Base-by-base conservation (phyloP, 2,113 vertebrate genomes). In the Xyliphius kryptos region DNA sequence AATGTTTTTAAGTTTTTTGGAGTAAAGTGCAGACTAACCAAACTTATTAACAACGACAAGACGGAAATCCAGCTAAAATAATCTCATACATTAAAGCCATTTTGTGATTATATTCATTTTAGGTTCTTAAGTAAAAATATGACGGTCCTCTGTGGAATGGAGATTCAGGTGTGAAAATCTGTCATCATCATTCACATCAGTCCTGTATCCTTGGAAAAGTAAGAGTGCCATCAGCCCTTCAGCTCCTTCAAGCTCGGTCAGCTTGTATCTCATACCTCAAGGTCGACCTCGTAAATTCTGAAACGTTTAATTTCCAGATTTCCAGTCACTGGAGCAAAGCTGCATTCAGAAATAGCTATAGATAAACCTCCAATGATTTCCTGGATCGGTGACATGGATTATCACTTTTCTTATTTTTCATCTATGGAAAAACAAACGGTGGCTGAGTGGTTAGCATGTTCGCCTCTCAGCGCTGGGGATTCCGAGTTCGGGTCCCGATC, bases 351-450 rank as follows among this genome's bases (percentile, higher is more conserved):
- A 61, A 73, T 68, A 51, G 52, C 74, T 66, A 69, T 59, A 74
- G 63, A 80, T 73, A 58, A 72, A 74, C 73, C 15, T 17, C 66
- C 76, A 84, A 76, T 81, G 68, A 84, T 80, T 58, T 61, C 78
- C 74, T 63, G 71, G 71, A 79, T 80, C 78, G 76, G n/a, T n/a
- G n/a, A n/a, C n/a, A n/a, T n/a, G n/a, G n/a, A n/a, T n/a, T n/a
- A n/a, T n/a, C n/a, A n/a, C n/a, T n/a, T n/a, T n/a, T n/a, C n/a
- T n/a, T n/a, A n/a, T n/a, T n/a, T n/a, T n/a, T n/a, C n/a, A n/a
- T n/a, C n/a, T n/a, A n/a, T n/a, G n/a, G n/a, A n/a, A n/a, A n/a
- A n/a, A n/a, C n/a, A n/a, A n/a, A n/a, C n/a, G n/a, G n/a, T n/a
- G n/a, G n/a, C n/a, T n/a, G n/a, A n/a, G n/a, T n/a, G n/a, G n/a